Base-by-base conservation (phyloP, 2,888 invertebrate genomes). In the Eristalis arbustorum region DNA sequence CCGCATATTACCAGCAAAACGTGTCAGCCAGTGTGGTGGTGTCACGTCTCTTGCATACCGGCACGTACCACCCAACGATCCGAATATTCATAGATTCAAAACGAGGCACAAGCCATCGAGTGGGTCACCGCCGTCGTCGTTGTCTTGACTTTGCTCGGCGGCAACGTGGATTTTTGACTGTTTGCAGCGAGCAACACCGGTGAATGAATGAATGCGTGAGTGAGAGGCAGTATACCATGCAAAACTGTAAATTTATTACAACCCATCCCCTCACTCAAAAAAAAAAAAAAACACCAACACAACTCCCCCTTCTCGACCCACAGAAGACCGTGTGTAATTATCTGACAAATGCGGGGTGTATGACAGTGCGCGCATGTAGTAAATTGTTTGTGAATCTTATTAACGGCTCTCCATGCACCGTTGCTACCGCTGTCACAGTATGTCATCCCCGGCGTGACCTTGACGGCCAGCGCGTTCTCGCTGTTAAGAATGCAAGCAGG, bases 11-110 rank as follows among this genome's bases (percentile, higher is more conserved):
- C 63, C 25, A 59, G 59, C 76, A 81, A 72, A 76, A 77, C 84
- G 73, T 81, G 73, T 77, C 59, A 69, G 37, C 42, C 56, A 34
- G 49, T 49, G 34, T 25, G 66, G 40, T 68, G 23, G 72, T 81
- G 80, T 85, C 84, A 85, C 84, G 84, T 85, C 72, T 80, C 64
- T 72, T 56, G 64, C 81, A 85, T 85, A 73, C 76, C 84, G 73
- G 42, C 84, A 85, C 84, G 84, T 85, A 76, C 74, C 76, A 73
- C 34, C 56, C 61, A 71, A 49, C 31, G 10, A 18, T 22, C 25
- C 49, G 18, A 49, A 49, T 49, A 56, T 42, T 66, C 71, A 68
- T 61, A 75, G 62, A 75, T 79, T 66, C 34, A 31, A 71, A 66
- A 66, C 64, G 73, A 37, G 73, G 75, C 71, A 83, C 74, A 63